phyloP scores from a whole-genome alignment of 1,140 invertebrate species.

The Leptinotarsa defecta region DNA sequence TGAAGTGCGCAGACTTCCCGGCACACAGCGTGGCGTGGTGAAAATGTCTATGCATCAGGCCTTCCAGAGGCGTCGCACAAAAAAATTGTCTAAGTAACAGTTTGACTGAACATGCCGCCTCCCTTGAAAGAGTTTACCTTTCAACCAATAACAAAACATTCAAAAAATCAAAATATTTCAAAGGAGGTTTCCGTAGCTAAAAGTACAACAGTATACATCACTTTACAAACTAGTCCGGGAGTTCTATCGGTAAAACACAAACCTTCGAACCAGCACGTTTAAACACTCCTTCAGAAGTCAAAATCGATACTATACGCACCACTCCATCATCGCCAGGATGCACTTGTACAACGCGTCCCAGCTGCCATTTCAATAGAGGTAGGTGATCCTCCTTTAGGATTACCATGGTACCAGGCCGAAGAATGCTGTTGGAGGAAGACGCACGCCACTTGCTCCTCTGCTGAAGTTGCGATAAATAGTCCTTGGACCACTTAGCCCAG shows the following conservation, averaged over 20 bases:
- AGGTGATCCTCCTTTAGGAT: constrained; percentile 35
- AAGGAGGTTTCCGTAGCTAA: neutral
- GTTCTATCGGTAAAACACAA: constrained; percentile 27
- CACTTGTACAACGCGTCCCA: constrained; percentile 49
- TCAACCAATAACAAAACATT: constrained; percentile 17
- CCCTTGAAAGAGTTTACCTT: constrained; percentile 10
- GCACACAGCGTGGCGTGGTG: no score
- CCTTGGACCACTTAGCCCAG: constrained; percentile 33
- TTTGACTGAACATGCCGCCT: constrained; percentile 15
- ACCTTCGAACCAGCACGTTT: constrained; percentile 28
- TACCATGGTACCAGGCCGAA: neutral
- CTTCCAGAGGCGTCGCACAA: no score
- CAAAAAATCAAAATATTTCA: neutral
- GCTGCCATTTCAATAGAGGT: constrained; percentile 40
- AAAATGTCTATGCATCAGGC: no score
- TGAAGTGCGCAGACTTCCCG: no score
- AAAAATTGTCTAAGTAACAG: neutral
- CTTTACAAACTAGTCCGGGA: neutral
- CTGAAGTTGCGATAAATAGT: constrained; percentile 37
- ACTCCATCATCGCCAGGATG: constrained; percentile 50
- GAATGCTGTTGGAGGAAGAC: neutral
- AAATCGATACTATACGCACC: constrained; percentile 50
- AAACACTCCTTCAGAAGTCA: constrained; percentile 39
- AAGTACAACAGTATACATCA: no score
- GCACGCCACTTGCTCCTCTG: constrained; percentile 27